Base-by-base conservation (phyloP, 2,888 invertebrate genomes). In the Nymphalis c-album region DNA sequence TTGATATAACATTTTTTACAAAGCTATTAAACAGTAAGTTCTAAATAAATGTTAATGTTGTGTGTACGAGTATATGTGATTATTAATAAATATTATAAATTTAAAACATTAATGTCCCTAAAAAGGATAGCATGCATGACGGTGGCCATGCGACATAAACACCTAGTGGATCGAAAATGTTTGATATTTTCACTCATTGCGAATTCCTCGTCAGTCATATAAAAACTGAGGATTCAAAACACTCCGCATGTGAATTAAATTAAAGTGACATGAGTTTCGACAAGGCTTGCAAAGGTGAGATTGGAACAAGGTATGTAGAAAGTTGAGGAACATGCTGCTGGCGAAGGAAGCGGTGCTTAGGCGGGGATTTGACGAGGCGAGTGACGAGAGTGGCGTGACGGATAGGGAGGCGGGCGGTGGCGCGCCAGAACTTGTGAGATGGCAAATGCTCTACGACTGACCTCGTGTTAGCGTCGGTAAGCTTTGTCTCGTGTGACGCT, bases 371-470 rank as follows among this genome's bases (percentile, higher is more conserved):
- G 69, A 48, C 72, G 73, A 74, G 74, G 77, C 75, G 53, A 22
- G 73, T 69, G 74, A 51, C 45, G 59, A 50, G 45, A 73, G 70
- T 71, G 69, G 47, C 72, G 13, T 40, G 40, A 40, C 40, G 40
- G 40, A 40, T 40, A 40, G 71, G 65, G 67, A 64, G 70, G 64
- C 65, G 67, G 74, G 67, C 69, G 72, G 64, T 71, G 67, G 74
- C 87, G 87, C 88, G 84, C 88, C 89, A 87, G 92, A 91, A 92
- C 92, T 92, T 90, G 90, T 92, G 92, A 93, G 92, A 93, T 92
- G 92, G 92, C 92, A 85, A 85, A 87, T 90, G 89, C 88, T 90
- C 88, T 90, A 90, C 88, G 89, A 90, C 89, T 90, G 90, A 90
- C 89, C 88, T 89, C 88, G 87, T 85, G 85, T 82, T 81, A 80